phyloP scores from a whole-genome alignment of 2,113 vertebrate genomes.

The Syngnathus scovelli region DNA sequence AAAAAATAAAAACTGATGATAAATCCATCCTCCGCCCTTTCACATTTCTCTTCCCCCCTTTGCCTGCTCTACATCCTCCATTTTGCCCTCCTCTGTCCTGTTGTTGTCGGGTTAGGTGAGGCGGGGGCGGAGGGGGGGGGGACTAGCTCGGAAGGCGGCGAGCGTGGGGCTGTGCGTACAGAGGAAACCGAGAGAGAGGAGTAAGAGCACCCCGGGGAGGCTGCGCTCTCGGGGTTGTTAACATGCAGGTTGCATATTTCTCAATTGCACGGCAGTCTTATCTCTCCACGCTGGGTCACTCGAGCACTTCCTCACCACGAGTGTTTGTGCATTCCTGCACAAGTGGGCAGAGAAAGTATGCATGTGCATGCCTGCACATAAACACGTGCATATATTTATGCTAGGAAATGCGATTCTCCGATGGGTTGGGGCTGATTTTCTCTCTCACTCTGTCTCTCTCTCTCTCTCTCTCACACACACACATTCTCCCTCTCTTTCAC shows the following conservation, averaged over 20 bases:
- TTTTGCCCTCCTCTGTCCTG: constrained; percentile 19
- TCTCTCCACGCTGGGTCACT: constrained; percentile 55
- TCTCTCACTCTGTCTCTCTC: constrained; percentile 14
- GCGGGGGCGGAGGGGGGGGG: constrained; percentile 22
- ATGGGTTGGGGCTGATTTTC: constrained; percentile 32
- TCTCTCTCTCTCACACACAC: background rate
- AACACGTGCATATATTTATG: constrained; percentile 35
- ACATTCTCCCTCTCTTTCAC: constrained; percentile 43
- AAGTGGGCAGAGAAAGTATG: constrained; percentile 17
- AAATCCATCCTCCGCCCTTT: constrained; percentile 11
- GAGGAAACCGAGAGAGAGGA: constrained; percentile 30
- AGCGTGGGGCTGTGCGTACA: constrained; percentile 8
- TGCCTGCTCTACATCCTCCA: constrained; percentile 19
- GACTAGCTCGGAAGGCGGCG: constrained; percentile 15
- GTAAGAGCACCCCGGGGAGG: constrained; percentile 47
- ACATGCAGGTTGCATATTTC: constrained; percentile 72
- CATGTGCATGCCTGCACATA: constrained; percentile 15
- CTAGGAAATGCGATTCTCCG: constrained; percentile 40
- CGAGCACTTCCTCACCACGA: constrained; percentile 48
- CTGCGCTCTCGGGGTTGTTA: constrained; percentile 66
- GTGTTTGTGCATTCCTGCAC: constrained; percentile 8
- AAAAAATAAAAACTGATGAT: constrained; percentile 5
- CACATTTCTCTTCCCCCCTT: background rate
- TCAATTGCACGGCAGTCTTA: constrained; percentile 68
- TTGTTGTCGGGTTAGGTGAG: constrained; percentile 28